Conservation (phyloP, 2,113 vertebrate genomes). For the Paracanthobrama guichenoti region DNA sequence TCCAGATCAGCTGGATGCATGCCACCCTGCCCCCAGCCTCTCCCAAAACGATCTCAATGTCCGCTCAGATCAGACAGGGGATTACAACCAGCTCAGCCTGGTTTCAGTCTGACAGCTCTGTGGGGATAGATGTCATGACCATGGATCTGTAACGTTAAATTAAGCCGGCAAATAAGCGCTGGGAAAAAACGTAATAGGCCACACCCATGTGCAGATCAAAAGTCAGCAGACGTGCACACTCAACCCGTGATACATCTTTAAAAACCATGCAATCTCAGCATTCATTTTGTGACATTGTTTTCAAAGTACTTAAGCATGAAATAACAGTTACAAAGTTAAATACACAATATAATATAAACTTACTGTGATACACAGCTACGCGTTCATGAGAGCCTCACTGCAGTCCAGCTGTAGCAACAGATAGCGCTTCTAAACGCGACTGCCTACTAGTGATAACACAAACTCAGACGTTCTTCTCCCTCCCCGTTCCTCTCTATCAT, state of each 20-base stretch:
- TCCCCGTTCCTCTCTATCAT: not conserved
- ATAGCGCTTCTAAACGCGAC: conserved; percentile 20
- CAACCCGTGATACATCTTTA: not conserved
- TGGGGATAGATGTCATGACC: not conserved
- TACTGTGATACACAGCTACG: not conserved
- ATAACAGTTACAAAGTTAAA: not conserved
- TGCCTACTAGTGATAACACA: conserved; percentile 61
- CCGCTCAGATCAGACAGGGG: conserved; percentile 41
- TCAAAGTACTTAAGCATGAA: not conserved
- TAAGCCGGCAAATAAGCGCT: not conserved
- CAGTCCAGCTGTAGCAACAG: conserved; percentile 47
- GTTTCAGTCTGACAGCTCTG: conserved; percentile 9
- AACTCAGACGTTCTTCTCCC: conserved; percentile 37
- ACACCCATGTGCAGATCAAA: conserved; percentile 5
- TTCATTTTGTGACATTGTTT: not conserved
- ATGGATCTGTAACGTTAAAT: not conserved
- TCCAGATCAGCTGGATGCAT: conserved; percentile 12
- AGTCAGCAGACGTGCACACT: conserved; percentile 17
- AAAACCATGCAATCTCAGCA: not conserved
- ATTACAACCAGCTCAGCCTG: conserved; percentile 52
- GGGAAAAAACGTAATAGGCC: conserved; percentile 19
- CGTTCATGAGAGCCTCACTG: conserved; percentile 3
- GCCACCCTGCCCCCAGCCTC: conserved; percentile 30
- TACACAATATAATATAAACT: not conserved
- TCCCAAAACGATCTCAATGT: conserved; percentile 33